Evolutionary conservation across 2,113 vertebrate genomes (phyloP), one percentile per base, ranked within the genome.

Genomic region (Syngnathus scovelli): DNA sequence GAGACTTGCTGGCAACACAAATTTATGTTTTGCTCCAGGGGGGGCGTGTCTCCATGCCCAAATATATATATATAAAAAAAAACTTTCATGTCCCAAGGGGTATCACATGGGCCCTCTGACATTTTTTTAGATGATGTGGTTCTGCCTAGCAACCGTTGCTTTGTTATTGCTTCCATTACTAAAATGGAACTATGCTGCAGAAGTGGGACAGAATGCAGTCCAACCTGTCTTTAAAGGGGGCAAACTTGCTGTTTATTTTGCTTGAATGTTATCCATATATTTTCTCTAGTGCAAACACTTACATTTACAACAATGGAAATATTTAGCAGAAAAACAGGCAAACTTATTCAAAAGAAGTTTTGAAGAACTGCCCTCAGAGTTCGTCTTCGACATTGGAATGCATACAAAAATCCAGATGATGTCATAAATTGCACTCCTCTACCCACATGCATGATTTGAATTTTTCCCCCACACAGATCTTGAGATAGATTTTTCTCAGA

Each of bases 1-100:
- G 19, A 13, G 55, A 16, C 23, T 58, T 6, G 5, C 27, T 58
- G 0, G 27, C 13, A 16, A 58, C 27, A 7, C 15, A 16, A 58
- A 36, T 11, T 16, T 8, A 1, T 16, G n/a, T 27, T 44, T 62
- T 16, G 27, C 12, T 1, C 21, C 5, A 5, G 13, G 1, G 38
- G 8, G 61, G 61, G 61, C 61, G 61, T 62, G 61, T 43, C 61
- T 27, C 41, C 61, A 21, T 62, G 21, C 41, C 12, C n/a, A 8
- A 13, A 5, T 3, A 33, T 37, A 1, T 6, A 23, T 11, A 27
- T 12, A 21, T 23, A 11, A 54, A 54, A 4, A 12, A 55, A 27
- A 6, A 13, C 54, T 55, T 55, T 33, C 11, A 23, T 23, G 60
- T 62, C 19, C 60, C 39, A 5, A 62, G 61, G 61, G 41, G 18